Evolutionary conservation across 2,113 vertebrate species (phyloP), one percentile per base, ranked within the genome.

Genomic region (Oryzias celebensis): DNA sequence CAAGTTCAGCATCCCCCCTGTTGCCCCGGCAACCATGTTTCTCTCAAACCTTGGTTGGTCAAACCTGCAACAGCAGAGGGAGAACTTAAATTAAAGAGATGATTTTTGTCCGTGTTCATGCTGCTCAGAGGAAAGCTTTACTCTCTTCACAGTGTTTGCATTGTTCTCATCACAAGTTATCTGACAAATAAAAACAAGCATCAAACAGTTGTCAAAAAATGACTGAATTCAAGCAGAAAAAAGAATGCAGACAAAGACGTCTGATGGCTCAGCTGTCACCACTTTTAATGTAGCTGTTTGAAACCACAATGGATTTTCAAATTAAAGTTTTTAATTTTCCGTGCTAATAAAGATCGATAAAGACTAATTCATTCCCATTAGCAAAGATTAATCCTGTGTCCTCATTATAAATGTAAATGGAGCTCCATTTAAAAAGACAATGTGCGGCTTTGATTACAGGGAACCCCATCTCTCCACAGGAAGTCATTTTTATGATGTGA

Each of bases 1-100:
- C 53, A 62, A 41, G 75, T 90, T 92, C 58, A 81, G 53, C 23
- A 58, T 73, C 20, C 89, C 90, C 7, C 48, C 63, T 16, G 74
- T 77, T 18, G 7, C 75, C 74, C 53, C 80, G 53, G 80, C 80
- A 83, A 76, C 73, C 0, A 22, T 52, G 46, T n/a, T 20, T 48
- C 42, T 65, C 55, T 62, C 53, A 6, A 22, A 60, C 43, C 17
- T 56, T 4, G 80, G 80, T 66, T 83, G 75, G 65, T 64, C 15
- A 16, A 71, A 72, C 77, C 88, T 89, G 71, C 26, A 78, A 78
- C 20, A 75, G 36, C 1, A 0, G 60, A 70, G 73, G 58, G n/a
- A 80, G 65, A 59, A 82, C 55, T 3, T 82, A 85, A 71, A 70
- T 48, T 56, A 14, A 48, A 18, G 36, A 64, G 44, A 65, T 3